Base-by-base conservation (phyloP, 1,140 invertebrate species). In the Bombus confusus region DNA sequence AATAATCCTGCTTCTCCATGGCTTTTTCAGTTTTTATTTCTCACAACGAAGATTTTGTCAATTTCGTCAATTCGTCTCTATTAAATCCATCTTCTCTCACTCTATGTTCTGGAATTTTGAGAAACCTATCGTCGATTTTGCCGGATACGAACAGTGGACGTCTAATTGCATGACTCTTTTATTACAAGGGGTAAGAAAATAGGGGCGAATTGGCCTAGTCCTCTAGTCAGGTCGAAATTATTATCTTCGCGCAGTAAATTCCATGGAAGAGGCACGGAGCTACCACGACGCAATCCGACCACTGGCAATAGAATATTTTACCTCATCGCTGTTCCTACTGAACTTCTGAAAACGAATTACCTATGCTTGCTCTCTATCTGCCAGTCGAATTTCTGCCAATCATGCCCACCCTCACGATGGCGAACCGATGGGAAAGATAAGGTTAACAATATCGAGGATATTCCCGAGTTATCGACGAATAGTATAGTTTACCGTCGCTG, bases 161-260 rank as follows among this genome's bases (percentile, higher is more conserved):
- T 66, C 8, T 52, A 75, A 52, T 52, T 66, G 25, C 22, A 8
- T n/a, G 9, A 31, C 47, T 57, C 18, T 52, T 86, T 82, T 47
- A 75, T 75, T 69, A 22, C 62, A 31, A 59, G 13, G 41, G 39
- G 13, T 28, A 71, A 31, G 59, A 31, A 37, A 76, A 76, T 57
- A 83, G 34, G 31, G 28, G 1, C 2, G 31, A 9, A 64, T 6
- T 57, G 9, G 18, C 28, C 57, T n/a, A 57, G 28, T 28, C 37
- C 18, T 10, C 39, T 3, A n/a, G 75, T 15, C 15, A 39, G 66
- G 2, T 22, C 34, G 37, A 72, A 62, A 86, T 85, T 80, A 87
- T 86, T 82, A 78, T 83, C 71, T 66, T 79, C 80, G 85, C 52
- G 31, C 75, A 57, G 66, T 88, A 83, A 88, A 88, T 80, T 82